A percentile compares a stretch with the other conserved stretches of the same genome.
Evolutionary conservation across 2,888 invertebrate species (phyloP).

Genomic region (Eupithecia vulgata): DNA sequence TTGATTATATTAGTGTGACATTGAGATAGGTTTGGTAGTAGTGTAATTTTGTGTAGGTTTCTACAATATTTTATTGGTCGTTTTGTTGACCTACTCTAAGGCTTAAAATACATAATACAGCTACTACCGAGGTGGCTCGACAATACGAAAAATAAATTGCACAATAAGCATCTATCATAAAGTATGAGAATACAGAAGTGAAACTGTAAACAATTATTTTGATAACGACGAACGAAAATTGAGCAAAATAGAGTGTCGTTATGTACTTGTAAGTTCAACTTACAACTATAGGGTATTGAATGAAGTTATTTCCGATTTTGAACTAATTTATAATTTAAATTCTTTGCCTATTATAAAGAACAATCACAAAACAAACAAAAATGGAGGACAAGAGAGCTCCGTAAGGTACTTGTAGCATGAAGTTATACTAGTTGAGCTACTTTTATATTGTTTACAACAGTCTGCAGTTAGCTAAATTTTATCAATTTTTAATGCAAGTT

Average conservation of each 20-base stretch:
- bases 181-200: neutral
- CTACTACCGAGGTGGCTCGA: neutral
- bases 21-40: too few relatives aligned
- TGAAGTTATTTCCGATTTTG: neutral
- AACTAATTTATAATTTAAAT: neutral
- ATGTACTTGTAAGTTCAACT: neutral
- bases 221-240: neutral
- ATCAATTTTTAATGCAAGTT: too few relatives aligned
- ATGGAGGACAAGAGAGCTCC: too few relatives aligned
- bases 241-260: neutral
- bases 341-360: neutral
- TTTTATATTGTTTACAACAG: too few relatives aligned
- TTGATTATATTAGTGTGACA: too few relatives aligned
- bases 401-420: too few relatives aligned
- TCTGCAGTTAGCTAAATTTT: too few relatives aligned
- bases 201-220: neutral
- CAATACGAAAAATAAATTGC: constrained; percentile 9
- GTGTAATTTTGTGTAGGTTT: too few relatives aligned
- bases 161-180: constrained; percentile 15
- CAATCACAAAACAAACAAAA: too few relatives aligned
- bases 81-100: neutral
- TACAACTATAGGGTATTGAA: too few relatives aligned
- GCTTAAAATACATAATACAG: constrained; percentile 7
- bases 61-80: neutral
- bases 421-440: too few relatives aligned